Base-by-base conservation (phyloP, 2,888 invertebrate species). In the Tenodera sinensis region DNA sequence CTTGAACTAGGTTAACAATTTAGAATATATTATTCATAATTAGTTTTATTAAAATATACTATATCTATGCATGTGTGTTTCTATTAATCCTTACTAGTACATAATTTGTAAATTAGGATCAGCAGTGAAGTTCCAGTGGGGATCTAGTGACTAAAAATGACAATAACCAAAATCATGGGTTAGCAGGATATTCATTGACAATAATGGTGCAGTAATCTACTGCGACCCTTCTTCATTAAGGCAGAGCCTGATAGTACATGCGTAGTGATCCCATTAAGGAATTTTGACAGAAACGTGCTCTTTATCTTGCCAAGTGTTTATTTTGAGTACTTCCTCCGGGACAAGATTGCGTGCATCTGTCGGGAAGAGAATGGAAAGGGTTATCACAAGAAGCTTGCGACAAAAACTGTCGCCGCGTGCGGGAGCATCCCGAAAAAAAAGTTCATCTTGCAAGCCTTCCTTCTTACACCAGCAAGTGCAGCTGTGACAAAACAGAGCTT, bases 251-350 rank as follows among this genome's bases (percentile, higher is more conserved):
- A 15, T 25, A 71, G 54, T 71, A 71, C 15, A 71, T 20, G 54
- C 20, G 25, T 71, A 42, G 12, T 84, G 30, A 84, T 25, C 85
- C 85, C 85, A 85, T 85, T 85, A 85, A 85, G 85, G 54, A 54
- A 85, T 9, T 85, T 27, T 85, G 85, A 85, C 85, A 85, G 85
- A 54, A 85, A 85, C 85, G 85, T 47, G 85, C 54, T 34, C 54
- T 85, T 85, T 85, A 85, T 85, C 85, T 85, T 85, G 28, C 12
- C 54, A 85, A 85, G 88, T 88, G 84, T 54, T 84, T 88, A 88
- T 88, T 88, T 85, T 88, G 84, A 88, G 88, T 84, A 34, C 71
- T 84, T 88, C 82, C 71, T 81, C 28, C 54, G 6, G 54, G 20
- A 71, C 54, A 30, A 30, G 88, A 88, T 88, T 82, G 84, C 88